Evolutionary conservation across 2,797 vertebrate genomes (phyloP).

Genomic region (Aselliscus stoliczkanus): DNA sequence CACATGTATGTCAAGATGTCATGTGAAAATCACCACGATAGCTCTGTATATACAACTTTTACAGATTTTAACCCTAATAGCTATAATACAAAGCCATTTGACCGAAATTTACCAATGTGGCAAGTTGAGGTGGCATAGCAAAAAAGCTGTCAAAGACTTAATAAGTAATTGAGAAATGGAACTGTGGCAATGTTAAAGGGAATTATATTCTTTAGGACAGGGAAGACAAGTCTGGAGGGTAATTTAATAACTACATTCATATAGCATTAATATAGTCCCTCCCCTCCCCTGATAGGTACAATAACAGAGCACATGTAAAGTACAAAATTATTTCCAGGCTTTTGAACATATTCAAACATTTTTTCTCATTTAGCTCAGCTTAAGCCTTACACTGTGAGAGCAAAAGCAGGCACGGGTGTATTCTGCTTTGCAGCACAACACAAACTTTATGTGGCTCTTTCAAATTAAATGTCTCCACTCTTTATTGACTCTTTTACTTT

Average conservation of each 20-base stretch:
- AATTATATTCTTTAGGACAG: conserved; percentile 3
- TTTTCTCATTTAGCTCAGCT: conserved; percentile 16
- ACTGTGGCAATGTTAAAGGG: not conserved
- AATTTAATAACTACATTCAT: conserved; percentile 34
- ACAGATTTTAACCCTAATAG: not conserved
- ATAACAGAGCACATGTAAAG: not conserved
- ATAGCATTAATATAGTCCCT: not conserved
- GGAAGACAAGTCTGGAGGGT: not conserved
- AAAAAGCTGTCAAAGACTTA: not conserved
- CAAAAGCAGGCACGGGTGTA: not conserved
- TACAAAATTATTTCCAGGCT: conserved; percentile 34
- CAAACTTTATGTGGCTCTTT: not conserved
- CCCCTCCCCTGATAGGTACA: not conserved
- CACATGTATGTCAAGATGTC: not conserved
- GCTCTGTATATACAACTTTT: not conserved
- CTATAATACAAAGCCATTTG: not conserved
- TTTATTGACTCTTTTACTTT: not conserved
- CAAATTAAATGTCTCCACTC: conserved; percentile 10
- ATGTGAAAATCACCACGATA: not conserved
- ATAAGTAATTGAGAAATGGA: not conserved
- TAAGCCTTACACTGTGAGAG: not conserved
- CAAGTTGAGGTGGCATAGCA: not conserved
- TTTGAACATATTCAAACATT: conserved; percentile 31
- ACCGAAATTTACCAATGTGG: not conserved
- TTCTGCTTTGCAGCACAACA: not conserved